Conservation (phyloP, 2,113 vertebrate species). For the Odontesthes bonariensis region DNA sequence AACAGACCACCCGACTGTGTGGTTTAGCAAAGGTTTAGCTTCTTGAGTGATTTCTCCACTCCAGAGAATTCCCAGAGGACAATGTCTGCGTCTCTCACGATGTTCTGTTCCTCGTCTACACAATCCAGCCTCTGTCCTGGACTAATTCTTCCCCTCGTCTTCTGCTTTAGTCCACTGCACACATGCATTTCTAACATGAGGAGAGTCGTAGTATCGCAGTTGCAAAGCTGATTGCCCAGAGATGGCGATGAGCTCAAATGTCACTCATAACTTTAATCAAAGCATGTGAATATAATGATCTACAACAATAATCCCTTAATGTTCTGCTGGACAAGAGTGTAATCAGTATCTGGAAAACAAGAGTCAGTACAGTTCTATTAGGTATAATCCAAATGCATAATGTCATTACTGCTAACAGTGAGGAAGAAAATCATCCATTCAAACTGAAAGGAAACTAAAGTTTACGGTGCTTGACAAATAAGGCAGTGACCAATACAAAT, state of each 20-base stretch:
- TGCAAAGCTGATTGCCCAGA: slow-evolving; percentile 2
- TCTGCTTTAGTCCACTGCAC: slow-evolving; percentile 23
- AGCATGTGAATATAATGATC: slow-evolving; percentile 29
- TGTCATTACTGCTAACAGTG: background rate
- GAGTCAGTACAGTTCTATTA: background rate
- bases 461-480: background rate
- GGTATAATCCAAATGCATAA: background rate
- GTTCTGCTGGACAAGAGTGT: background rate
- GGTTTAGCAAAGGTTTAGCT: slow-evolving; percentile 29
- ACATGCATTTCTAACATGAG: slow-evolving; percentile 18
- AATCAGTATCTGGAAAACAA: background rate
- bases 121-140: slow-evolving; percentile 38
- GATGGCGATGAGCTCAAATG: slow-evolving; percentile 52
- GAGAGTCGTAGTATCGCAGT: slow-evolving; percentile 23
- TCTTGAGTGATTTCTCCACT: slow-evolving; percentile 28
- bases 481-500: too few relatives aligned
- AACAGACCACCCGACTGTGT: background rate
- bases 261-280: slow-evolving; percentile 36
- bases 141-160: slow-evolving; percentile 27
- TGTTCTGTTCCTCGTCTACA: slow-evolving; percentile 18
- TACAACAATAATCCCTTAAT: slow-evolving; percentile 10
- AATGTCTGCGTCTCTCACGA: background rate
- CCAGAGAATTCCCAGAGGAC: slow-evolving; percentile 27
- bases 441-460: background rate
- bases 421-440: background rate